Base-by-base conservation (phyloP, 30 jellyfish, hydroid and myxozoan species). In the Rhopilema esculentum region DNA sequence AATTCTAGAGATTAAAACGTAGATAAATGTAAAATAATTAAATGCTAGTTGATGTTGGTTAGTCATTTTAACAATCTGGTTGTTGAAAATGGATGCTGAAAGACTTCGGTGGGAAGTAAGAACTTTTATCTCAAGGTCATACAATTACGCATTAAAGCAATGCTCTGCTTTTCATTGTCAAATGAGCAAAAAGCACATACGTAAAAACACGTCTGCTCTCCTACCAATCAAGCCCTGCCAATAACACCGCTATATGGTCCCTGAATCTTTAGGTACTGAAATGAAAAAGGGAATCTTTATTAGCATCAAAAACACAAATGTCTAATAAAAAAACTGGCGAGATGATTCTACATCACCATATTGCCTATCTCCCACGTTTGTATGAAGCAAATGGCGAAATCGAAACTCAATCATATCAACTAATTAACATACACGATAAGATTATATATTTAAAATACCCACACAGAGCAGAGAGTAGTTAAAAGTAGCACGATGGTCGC, bases 171-270 rank as follows among this genome's bases (percentile, higher is more conserved):
- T 40, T 12, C 12, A 40, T 40, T 40, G 12, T 40, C 57, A 40
- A 40, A 40, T 6, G 57, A 40, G 12, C 12, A 40, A 40, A 40
- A 40, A 40, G 57, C 12, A 40, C 57, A 2, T 40, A 12, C 12
- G 57, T 40, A 40, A 40, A 6, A 40, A 40, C 6, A 6, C 9
- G 12, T 12, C 12, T 6, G 57, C 57, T 12, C 12, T 12, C 12
- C 12, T 40, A 2, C 57, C 57, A 18, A 4, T 40, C 40, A 73
- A 40, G 84, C 70, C 52, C 92, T 49, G 28, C 95, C 92, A 25
- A 73, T 53, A 72, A 77, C 89, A 32, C 97, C 97, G 15, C 80
- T 88, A 52, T 92, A 92, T 12, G 98, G 98, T 0, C 98, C 98
- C 77, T 92, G 97, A 17, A 85, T 85, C 74, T 94, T 80, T 78